phyloP scores from a whole-genome alignment of 2,113 vertebrate genomes.

The Salvelinus fontinalis region DNA sequence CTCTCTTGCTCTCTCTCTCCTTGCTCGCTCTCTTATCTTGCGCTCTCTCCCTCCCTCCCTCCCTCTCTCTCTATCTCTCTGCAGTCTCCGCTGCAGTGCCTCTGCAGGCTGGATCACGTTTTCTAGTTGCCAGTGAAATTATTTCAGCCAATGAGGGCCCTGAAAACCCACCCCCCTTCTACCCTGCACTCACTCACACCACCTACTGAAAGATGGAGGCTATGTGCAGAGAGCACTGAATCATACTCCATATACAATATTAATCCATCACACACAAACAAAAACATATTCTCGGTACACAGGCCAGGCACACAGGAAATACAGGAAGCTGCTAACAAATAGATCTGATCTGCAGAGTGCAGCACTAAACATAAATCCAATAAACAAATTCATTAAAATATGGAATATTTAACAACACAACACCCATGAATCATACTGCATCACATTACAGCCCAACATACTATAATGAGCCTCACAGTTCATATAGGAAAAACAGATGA shows the following conservation, averaged over 20 bases:
- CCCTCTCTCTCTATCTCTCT: constrained; percentile 53
- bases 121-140: constrained; percentile 66
- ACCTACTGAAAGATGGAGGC: constrained; percentile 29
- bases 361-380: constrained; percentile 30
- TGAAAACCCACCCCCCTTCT: constrained; percentile 11
- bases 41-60: constrained; percentile 43
- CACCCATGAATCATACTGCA: no score
- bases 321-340: constrained; percentile 31
- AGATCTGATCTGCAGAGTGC: constrained; percentile 39
- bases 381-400: constrained; percentile 13
- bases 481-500: no score
- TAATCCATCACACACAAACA: constrained; percentile 25
- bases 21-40: constrained; percentile 12
- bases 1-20: constrained; percentile 21
- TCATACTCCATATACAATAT: constrained; percentile 34
- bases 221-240: constrained; percentile 25
- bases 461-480: no score
- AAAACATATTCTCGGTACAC: constrained; percentile 11
- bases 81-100: constrained; percentile 78
- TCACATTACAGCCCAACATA: no score
- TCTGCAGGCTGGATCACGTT: constrained; percentile 75
- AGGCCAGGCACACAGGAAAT: constrained; percentile 42
- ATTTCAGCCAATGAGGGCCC: constrained; percentile 67
- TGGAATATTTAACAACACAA: neutral
- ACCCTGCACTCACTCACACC: constrained; percentile 25